phyloP scores from a whole-genome alignment of 2,888 invertebrate genomes.

The Platerodrilus igneus region DNA sequence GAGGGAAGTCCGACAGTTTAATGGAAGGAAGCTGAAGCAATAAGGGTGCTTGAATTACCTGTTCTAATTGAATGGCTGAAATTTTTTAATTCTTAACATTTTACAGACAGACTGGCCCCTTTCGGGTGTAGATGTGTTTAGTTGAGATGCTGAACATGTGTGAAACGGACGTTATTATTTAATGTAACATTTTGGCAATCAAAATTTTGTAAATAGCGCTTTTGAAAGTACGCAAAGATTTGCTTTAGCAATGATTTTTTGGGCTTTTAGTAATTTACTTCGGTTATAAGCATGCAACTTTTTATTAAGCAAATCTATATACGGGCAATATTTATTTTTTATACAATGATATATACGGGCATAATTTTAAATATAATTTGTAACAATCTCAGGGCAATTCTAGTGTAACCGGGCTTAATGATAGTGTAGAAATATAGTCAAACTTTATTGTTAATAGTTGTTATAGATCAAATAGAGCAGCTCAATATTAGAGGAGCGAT shows the following conservation, averaged over 20 bases:
- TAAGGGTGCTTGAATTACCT: conserved; percentile 35
- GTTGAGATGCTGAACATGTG: conserved; percentile 22
- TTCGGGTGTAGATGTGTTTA: conserved; percentile 27
- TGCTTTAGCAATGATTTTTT: too few relatives aligned
- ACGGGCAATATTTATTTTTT: conserved; percentile 13
- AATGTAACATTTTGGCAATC: conserved; percentile 7
- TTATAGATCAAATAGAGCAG: too few relatives aligned
- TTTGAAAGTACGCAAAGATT: background rate
- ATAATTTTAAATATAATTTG: conserved; percentile 24
- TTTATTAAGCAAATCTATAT: conserved; percentile 4
- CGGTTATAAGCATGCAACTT: too few relatives aligned
- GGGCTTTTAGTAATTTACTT: conserved; percentile 1
- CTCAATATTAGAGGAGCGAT: too few relatives aligned
- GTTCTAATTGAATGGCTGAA: conserved; percentile 39
- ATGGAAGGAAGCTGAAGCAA: conserved; percentile 11
- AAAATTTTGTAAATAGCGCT: background rate
- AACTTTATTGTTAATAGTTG: too few relatives aligned
- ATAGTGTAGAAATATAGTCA: too few relatives aligned
- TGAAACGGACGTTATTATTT: conserved; percentile 32
- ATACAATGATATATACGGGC: conserved; percentile 16
- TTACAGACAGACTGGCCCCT: conserved; percentile 44
- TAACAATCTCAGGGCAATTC: conserved; percentile 46
- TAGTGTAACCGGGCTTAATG: conserved; percentile 44
- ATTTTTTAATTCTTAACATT: conserved; percentile 40
- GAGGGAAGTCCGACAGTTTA: conserved; percentile 12